phyloP scores from a whole-genome alignment of 2,888 invertebrate species.

The Heliconius charithonia region DNA sequence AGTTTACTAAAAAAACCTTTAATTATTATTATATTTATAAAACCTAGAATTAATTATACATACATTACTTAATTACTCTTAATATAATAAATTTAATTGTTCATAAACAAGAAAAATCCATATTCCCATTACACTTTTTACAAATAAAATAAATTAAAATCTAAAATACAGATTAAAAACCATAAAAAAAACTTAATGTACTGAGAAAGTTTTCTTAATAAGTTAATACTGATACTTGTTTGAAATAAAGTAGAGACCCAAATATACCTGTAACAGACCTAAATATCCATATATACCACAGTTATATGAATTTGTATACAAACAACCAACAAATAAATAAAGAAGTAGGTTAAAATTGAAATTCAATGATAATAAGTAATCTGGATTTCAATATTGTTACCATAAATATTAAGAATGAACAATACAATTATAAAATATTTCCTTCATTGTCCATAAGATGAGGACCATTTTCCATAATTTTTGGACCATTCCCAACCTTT shows the following conservation, averaged over 20 bases:
- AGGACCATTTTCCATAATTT: conserved; percentile 68
- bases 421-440: conserved; percentile 21
- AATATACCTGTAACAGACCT: neutral
- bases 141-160: neutral
- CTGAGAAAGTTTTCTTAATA: neutral
- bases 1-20: no score
- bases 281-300: neutral
- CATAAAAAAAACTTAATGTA: neutral
- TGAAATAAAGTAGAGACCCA: neutral
- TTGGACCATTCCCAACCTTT: conserved; percentile 91
- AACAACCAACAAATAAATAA: neutral
- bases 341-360: neutral
- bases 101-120: no score
- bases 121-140: neutral
- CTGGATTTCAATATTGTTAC: no score
- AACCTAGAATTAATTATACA: no score
- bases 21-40: no score
- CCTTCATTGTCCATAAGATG: conserved; percentile 68
- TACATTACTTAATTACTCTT: no score
- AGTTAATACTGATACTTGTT: neutral
- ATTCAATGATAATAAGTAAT: no score
- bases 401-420: neutral
- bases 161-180: neutral
- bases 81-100: neutral
- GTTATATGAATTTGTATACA: neutral